Conservation (phyloP, 2,797 vertebrate species). For the Aselliscus stoliczkanus region DNA sequence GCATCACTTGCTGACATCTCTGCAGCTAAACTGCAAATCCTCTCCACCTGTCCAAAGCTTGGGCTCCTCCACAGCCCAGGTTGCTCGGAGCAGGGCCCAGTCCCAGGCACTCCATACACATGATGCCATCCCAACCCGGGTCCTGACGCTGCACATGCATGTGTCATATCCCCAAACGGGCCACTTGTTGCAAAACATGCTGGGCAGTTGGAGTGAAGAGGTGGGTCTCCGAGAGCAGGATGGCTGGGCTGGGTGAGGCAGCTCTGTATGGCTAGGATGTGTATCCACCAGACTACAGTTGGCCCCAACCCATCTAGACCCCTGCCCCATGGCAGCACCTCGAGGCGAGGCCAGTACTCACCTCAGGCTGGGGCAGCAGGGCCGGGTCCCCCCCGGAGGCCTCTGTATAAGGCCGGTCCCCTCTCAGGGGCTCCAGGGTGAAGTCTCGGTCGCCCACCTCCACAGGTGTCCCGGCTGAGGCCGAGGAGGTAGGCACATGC, state of each 20-base stretch:
- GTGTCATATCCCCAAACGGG: not conserved
- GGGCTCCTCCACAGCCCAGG: not conserved
- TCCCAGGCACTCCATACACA: not conserved
- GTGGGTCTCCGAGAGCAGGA: not conserved
- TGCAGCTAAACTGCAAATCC: no score
- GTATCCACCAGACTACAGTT: not conserved
- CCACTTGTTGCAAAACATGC: not conserved
- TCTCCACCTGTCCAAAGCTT: not conserved
- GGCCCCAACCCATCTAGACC: not conserved
- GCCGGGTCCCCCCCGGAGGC: not conserved
- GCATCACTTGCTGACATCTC: not conserved
- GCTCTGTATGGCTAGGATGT: not conserved
- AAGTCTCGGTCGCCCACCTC: slow-evolving; percentile 77
- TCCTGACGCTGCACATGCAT: not conserved
- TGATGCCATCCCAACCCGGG: not conserved
- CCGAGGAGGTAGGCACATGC: slow-evolving; percentile 81
- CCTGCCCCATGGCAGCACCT: not conserved
- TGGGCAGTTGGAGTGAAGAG: not conserved
- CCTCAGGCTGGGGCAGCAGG: not conserved
- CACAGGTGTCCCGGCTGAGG: slow-evolving; percentile 74
- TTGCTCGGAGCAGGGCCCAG: not conserved
- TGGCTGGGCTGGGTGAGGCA: accelerated
- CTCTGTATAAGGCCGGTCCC: not conserved
- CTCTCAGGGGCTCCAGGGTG: slow-evolving; percentile 26
- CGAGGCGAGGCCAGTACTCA: not conserved